phyloP scores from a whole-genome alignment of 2,888 invertebrate species.

The Himalopsyche kuldschensis region DNA sequence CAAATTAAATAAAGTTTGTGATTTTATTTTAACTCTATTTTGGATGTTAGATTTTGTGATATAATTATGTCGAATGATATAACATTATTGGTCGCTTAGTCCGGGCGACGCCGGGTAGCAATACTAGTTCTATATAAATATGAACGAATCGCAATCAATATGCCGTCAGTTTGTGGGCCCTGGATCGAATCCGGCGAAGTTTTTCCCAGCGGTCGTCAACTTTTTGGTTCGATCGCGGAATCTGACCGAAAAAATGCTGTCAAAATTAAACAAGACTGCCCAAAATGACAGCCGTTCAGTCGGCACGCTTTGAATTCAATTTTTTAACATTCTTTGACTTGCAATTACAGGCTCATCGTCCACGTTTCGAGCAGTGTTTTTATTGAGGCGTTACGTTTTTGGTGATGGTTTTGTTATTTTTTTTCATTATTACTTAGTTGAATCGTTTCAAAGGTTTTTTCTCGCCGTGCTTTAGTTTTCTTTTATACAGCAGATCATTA shows the following conservation, averaged over 20 bases:
- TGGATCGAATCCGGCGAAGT: not conserved
- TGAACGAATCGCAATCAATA: too few species aligned
- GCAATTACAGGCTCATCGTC: not conserved
- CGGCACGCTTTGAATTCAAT: not conserved
- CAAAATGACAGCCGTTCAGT: conserved; percentile 6
- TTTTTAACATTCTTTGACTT: not conserved
- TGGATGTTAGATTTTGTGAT: too few species aligned
- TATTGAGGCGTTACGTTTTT: not conserved
- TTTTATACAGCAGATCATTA: too few species aligned
- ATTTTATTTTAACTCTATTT: too few species aligned
- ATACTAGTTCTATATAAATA: too few species aligned
- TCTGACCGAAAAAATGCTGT: conserved; percentile 11
- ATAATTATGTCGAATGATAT: too few species aligned
- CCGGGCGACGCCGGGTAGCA: too few species aligned
- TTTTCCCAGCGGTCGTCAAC: not conserved
- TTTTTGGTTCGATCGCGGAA: not conserved
- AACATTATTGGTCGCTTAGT: too few species aligned
- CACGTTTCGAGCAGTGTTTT: not conserved
- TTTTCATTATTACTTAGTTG: not conserved
- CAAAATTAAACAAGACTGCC: conserved; percentile 10
- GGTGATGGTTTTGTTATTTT: not conserved
- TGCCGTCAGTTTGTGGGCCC: not conserved
- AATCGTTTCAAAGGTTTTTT: not conserved
- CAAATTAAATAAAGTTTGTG: too few species aligned
- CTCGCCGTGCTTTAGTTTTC: not conserved